Evolutionary conservation across 1,140 invertebrate species (phyloP).

Genomic region (Drosophila seguyi): DNA sequence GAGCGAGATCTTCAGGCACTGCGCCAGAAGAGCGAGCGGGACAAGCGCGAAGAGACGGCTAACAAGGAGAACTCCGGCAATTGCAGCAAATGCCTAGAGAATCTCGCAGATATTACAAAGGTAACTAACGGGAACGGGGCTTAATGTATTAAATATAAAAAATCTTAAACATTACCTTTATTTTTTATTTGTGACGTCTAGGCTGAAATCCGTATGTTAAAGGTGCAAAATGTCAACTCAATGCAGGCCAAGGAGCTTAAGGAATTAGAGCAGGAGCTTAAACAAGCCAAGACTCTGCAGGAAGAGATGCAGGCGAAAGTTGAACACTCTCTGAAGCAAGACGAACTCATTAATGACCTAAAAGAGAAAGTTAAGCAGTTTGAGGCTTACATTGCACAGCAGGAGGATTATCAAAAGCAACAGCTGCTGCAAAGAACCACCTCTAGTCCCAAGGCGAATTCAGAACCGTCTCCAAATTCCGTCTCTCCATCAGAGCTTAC

Average conservation of each 20-base stretch:
- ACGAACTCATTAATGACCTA: slow-evolving; percentile 86
- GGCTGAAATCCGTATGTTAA: slow-evolving; percentile 76
- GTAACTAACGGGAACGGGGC: slow-evolving; percentile 18
- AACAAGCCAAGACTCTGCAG: slow-evolving; percentile 52
- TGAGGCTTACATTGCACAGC: slow-evolving; percentile 85
- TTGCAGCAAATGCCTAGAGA: slow-evolving; percentile 74
- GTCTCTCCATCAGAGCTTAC: slow-evolving; percentile 40
- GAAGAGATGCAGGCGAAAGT: slow-evolving; percentile 55
- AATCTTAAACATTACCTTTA: background rate
- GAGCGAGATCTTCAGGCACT: slow-evolving; percentile 64
- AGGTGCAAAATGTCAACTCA: slow-evolving; percentile 67
- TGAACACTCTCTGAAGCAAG: slow-evolving; percentile 84
- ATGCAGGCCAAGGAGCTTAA: slow-evolving; percentile 62
- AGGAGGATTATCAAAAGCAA: slow-evolving; percentile 12
- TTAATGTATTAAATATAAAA: background rate
- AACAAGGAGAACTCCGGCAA: slow-evolving; percentile 55
- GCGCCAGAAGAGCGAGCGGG: slow-evolving; percentile 62
- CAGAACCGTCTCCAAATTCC: background rate
- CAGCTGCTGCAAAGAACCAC: slow-evolving; percentile 9
- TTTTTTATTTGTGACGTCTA: slow-evolving; percentile 21
- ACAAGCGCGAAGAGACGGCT: slow-evolving; percentile 51
- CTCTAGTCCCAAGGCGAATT: slow-evolving; percentile 15
- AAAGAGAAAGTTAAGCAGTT: slow-evolving; percentile 87
- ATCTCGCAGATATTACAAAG: slow-evolving; percentile 73
- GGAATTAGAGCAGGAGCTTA: slow-evolving; percentile 50